Percentiles rank a stretch among this genome's conserved stretches.
These are phyloP conservation scores for Sycophila sp. DNA, from an alignment of 1,140 invertebrate genomes.

Conservation along the genomic window DNA sequence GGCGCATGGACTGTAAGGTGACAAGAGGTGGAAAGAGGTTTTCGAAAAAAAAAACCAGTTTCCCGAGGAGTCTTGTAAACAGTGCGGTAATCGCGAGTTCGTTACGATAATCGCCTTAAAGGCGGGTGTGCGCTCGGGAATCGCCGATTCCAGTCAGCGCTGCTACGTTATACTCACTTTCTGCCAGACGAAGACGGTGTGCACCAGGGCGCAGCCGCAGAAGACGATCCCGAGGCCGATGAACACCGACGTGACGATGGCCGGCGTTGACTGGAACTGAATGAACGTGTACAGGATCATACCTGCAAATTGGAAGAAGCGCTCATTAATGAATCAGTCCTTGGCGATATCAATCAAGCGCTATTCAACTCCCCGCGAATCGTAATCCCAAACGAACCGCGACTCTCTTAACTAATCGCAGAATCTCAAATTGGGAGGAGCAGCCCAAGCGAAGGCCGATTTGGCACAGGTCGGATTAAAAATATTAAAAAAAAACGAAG, in stretches of 20 bases:
- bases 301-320: slow-evolving; percentile 67
- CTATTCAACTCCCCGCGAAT: no score
- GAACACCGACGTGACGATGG: slow-evolving; percentile 87
- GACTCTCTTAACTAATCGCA: neutral
- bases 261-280: slow-evolving; percentile 90
- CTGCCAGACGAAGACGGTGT: slow-evolving; percentile 95
- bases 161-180: slow-evolving; percentile 70
- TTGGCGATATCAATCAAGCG: no score
- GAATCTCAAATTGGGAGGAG: neutral
- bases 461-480: no score
- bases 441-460: no score
- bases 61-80: slow-evolving; percentile 3
- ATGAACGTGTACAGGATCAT: slow-evolving; percentile 93
- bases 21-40: neutral
- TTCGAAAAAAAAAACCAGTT: slow-evolving; percentile 22
- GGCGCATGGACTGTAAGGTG: neutral
- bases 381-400: no score
- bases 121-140: no score
- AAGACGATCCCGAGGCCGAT: slow-evolving; percentile 91
- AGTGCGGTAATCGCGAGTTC: neutral
- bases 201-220: slow-evolving; percentile 91
- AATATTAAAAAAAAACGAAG: neutral
- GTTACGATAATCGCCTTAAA: slow-evolving; percentile 4
- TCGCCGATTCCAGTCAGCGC: neutral
- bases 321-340: neutral